Evolutionary conservation across 2,797 vertebrate species (phyloP).

Genomic region (Harpagifer antarcticus): DNA sequence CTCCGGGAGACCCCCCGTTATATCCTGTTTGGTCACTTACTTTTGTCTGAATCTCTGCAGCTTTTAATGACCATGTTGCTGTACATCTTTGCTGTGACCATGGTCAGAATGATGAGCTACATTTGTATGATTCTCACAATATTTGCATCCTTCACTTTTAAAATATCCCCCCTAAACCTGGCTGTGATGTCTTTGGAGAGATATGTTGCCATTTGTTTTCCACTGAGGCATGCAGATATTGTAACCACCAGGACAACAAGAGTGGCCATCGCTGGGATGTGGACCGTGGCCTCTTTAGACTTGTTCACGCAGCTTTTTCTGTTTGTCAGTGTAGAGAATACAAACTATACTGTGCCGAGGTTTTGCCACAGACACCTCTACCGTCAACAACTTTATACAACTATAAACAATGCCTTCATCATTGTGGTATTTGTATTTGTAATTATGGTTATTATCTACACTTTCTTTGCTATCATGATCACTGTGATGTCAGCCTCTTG

Average conservation of each 20-base stretch:
- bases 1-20: slow-evolving; percentile 71
- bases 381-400: slow-evolving; percentile 24
- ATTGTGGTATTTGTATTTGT: slow-evolving; percentile 55
- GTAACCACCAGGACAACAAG: slow-evolving; percentile 28
- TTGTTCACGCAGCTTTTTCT: slow-evolving; percentile 36
- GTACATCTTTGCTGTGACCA: slow-evolving; percentile 56
- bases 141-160: slow-evolving; percentile 20
- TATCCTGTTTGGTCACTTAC: slow-evolving; percentile 79
- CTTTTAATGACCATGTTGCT: slow-evolving; percentile 50
- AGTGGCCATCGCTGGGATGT: slow-evolving; percentile 51
- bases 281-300: slow-evolving; percentile 54
- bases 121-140: slow-evolving; percentile 47
- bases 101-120: slow-evolving; percentile 43
- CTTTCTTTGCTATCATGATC: slow-evolving; percentile 60
- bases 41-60: slow-evolving; percentile 73
- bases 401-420: slow-evolving; percentile 35
- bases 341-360: neutral
- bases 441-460: slow-evolving; percentile 56
- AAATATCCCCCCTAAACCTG: slow-evolving; percentile 67
- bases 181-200: slow-evolving; percentile 75
- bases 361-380: slow-evolving; percentile 43
- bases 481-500: slow-evolving; percentile 37
- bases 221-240: slow-evolving; percentile 62
- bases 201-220: slow-evolving; percentile 74
- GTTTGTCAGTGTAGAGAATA: slow-evolving; percentile 34